Evolutionary conservation across 2,888 invertebrate species (phyloP), one percentile per base, ranked within the genome.

Genomic region (Dinocampus coccinellae): DNA sequence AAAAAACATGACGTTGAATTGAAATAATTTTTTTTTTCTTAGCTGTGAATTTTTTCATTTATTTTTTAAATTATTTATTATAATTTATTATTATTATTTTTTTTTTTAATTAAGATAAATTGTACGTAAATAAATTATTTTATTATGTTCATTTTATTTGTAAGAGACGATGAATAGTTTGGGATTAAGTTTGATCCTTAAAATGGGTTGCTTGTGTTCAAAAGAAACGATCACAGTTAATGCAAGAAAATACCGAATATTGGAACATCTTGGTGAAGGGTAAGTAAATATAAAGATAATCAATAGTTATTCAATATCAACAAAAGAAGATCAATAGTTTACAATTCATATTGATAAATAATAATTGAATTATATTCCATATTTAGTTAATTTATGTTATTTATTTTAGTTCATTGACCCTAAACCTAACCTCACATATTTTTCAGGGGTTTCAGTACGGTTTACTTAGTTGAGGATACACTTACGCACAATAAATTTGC

Each of bases 251-350:
- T 95, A 94, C 83, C 90, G 89, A 63, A 89, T 95, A 9, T 88
- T 90, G 68, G 93, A 94, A 81, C 90, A 92, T 80, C 89, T 95
- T 60, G 95, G 94, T 64, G 93, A 94, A 88, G 95, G 95, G 94
- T 91, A 89, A 88, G 88, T 86, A 71, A 52, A n/a, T 57, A 11
- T 53, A 29, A 26, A 29, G n/a, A 57, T n/a, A 39, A 42, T 68
- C 20, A 58, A 2, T 29, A 7, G 9, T 39, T 47, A 39, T 6
- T 10, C 7, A 36, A 57, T 16, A n/a, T n/a, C n/a, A n/a, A n/a
- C n/a, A n/a, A n/a, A n/a, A 6, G 3, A n/a, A 39, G n/a, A n/a
- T 13, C 39, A n/a, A 4, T n/a, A 3, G 13, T 22, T 7, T 13
- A 13, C 1, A 57, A 11, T 53, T 36, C 22, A 7, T 33, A 26